These are phyloP conservation scores for Trypoxylus dichotomus DNA, from an alignment of 1,140 invertebrate species.

Conservation along the genomic window DNA sequence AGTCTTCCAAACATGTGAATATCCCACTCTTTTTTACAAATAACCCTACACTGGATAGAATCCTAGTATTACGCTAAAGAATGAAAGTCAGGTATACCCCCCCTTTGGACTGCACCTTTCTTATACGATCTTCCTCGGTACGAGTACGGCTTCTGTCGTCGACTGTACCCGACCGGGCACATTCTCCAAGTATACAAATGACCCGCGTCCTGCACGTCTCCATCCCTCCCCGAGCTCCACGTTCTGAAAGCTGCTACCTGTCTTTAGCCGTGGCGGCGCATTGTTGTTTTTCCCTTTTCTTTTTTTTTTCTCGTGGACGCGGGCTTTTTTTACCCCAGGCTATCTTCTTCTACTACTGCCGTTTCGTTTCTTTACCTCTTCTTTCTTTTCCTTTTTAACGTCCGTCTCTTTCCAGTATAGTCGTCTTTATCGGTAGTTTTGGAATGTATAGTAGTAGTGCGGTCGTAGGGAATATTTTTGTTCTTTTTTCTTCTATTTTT, in stretches of 20 bases:
- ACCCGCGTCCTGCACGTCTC: constrained; percentile 34
- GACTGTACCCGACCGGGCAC: constrained; percentile 48
- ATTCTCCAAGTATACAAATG: constrained; percentile 51
- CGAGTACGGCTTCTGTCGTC: constrained; percentile 8
- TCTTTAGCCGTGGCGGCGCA: constrained; percentile 44
- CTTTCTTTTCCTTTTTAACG: not conserved
- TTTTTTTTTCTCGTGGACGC: not conserved
- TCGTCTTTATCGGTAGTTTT: not conserved
- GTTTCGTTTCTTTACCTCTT: not conserved
- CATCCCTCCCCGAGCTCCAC: constrained; percentile 29
- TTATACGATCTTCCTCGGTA: not conserved
- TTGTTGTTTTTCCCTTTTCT: constrained; percentile 12
- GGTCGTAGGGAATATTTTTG: too few relatives aligned
- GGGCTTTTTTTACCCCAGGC: constrained; percentile 3
- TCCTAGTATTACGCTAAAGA: too few relatives aligned
- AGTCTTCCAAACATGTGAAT: too few relatives aligned
- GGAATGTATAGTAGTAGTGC: too few relatives aligned
- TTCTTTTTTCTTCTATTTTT: too few relatives aligned
- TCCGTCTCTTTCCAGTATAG: not conserved
- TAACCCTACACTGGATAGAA: too few relatives aligned
- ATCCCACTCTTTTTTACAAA: too few relatives aligned
- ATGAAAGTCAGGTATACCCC: too few relatives aligned
- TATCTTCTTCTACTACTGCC: not conserved
- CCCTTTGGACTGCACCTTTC: too few relatives aligned
- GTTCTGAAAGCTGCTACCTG: constrained; percentile 43